Evolutionary conservation across 1,140 invertebrate species (phyloP).

Genomic region (Drosophila mojavensis): DNA sequence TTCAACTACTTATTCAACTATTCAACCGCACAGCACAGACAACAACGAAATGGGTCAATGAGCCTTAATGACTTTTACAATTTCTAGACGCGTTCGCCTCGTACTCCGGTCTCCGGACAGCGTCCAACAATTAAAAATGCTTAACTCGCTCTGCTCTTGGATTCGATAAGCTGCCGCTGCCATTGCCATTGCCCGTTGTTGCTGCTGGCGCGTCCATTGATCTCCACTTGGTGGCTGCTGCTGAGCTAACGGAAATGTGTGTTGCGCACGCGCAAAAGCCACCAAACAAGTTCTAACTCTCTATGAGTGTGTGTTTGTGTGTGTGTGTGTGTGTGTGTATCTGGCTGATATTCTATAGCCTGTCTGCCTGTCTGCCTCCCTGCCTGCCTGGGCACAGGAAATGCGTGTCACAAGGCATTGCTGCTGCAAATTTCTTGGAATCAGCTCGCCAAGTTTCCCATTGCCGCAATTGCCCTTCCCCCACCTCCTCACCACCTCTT

Average conservation of each 20-base stretch:
- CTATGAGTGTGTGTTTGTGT: slow-evolving; percentile 8
- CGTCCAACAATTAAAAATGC: slow-evolving; percentile 54
- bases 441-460: slow-evolving; percentile 44
- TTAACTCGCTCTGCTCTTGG: slow-evolving; percentile 23
- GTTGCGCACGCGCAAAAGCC: slow-evolving; percentile 55
- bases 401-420: slow-evolving; percentile 42
- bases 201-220: slow-evolving; percentile 42
- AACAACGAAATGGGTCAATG: slow-evolving; percentile 64
- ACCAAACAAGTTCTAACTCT: slow-evolving; percentile 37
- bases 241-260: slow-evolving; percentile 48
- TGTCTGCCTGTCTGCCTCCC: slow-evolving; percentile 1
- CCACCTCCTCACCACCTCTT: no score
- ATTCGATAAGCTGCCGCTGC: slow-evolving; percentile 43
- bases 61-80: slow-evolving; percentile 68
- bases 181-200: background rate
- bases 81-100: slow-evolving; percentile 21
- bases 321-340: slow-evolving; percentile 14
- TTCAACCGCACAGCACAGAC: background rate
- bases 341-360: slow-evolving; percentile 16
- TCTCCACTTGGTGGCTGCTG: slow-evolving; percentile 23
- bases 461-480: slow-evolving; percentile 14
- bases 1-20: slow-evolving; percentile 41
- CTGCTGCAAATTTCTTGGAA: slow-evolving; percentile 43
- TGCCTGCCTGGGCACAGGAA: slow-evolving; percentile 17
- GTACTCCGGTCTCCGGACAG: background rate